Evolutionary conservation across 2,797 vertebrate genomes (phyloP).

Genomic region (Delichon dasypus): DNA sequence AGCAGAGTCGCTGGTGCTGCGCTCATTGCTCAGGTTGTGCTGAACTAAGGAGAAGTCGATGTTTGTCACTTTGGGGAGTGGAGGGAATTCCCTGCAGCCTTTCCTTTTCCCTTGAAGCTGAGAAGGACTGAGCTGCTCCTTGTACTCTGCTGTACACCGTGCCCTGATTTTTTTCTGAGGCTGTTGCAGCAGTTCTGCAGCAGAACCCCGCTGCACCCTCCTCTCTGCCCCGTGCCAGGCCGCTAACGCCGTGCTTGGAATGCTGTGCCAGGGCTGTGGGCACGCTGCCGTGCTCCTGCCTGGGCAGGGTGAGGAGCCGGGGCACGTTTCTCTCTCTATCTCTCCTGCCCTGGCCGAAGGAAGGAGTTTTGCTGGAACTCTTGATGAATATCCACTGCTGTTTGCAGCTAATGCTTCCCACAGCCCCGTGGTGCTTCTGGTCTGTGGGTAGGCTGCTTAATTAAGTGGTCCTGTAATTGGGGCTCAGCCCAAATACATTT

Average conservation of each 20-base stretch:
- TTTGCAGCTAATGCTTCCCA: not conserved
- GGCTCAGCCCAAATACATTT: not conserved
- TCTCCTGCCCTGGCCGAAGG: not conserved
- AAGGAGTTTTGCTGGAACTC: not conserved
- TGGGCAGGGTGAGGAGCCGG: not conserved
- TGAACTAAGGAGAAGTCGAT: not conserved
- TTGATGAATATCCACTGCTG: not conserved
- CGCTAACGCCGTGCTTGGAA: accelerated
- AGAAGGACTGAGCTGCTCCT: not conserved
- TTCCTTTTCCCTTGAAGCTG: not conserved
- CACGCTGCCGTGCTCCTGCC: accelerated
- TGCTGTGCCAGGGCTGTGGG: accelerated
- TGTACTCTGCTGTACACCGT: accelerated
- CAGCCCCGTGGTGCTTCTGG: not conserved
- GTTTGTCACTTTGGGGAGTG: not conserved
- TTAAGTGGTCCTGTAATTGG: not conserved
- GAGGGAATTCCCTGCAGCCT: not conserved
- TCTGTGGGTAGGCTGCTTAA: not conserved
- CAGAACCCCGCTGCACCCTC: not conserved
- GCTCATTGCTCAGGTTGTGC: not conserved
- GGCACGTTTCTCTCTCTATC: accelerated
- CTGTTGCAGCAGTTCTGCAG: not conserved
- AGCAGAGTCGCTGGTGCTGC: not conserved
- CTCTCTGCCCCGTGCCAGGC: accelerated
- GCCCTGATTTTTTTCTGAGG: not conserved